Percentiles rank a stretch among this genome's conserved stretches.
Conservation (phyloP, 2,888 invertebrate species). For the Eudemis profundana region DNA sequence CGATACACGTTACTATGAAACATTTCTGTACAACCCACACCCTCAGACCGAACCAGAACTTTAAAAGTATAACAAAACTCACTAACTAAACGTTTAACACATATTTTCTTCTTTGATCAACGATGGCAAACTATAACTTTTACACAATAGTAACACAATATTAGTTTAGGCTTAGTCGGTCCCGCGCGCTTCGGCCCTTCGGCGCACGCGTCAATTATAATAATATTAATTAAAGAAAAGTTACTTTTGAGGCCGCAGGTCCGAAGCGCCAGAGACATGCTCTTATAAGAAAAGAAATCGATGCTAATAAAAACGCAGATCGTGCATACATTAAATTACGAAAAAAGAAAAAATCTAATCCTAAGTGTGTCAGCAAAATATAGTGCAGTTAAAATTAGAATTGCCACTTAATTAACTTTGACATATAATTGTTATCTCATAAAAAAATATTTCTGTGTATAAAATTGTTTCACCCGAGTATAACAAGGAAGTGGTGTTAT, state of each 20-base stretch:
- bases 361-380: constrained; percentile 85
- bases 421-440: constrained; percentile 80
- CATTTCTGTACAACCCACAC: constrained; percentile 77
- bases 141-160: constrained; percentile 78
- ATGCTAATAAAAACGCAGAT: constrained; percentile 83
- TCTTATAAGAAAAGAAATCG: constrained; percentile 67
- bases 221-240: constrained; percentile 71
- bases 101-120: constrained; percentile 80
- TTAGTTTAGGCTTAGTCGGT: constrained; percentile 73
- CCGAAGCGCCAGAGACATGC: constrained; percentile 62
- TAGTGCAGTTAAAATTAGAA: constrained; percentile 82
- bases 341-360: constrained; percentile 73
- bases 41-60: constrained; percentile 67
- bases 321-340: constrained; percentile 83
- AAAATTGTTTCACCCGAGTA: constrained; percentile 81
- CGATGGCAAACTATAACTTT: constrained; percentile 84
- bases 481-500: constrained; percentile 71
- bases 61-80: constrained; percentile 81
- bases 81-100: constrained; percentile 81
- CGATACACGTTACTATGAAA: constrained; percentile 82
- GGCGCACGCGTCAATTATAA: constrained; percentile 50
- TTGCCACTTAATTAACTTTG: constrained; percentile 82
- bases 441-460: constrained; percentile 85
- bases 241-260: constrained; percentile 57
- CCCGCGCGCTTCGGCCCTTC: constrained; percentile 62